Conservation (phyloP, 1,140 invertebrate species). For the Drosophila lacertosa region DNA sequence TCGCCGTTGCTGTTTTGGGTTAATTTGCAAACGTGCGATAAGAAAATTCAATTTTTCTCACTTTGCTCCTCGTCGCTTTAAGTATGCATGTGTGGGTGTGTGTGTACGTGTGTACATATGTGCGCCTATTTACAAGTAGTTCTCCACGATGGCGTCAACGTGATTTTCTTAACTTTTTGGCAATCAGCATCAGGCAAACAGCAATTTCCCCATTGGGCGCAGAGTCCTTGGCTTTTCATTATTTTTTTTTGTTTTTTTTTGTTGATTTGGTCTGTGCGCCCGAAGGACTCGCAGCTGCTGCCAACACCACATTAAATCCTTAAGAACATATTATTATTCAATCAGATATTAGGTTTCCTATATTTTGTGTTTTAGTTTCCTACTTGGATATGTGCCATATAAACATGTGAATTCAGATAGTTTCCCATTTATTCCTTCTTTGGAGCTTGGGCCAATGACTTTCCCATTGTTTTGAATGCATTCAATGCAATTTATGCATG, state of each 20-base stretch:
- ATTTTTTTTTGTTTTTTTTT: conserved; percentile 17
- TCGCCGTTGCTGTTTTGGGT: conserved; percentile 55
- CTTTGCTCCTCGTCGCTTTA: not conserved
- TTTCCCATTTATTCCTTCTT: conserved; percentile 1
- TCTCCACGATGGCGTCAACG: conserved; percentile 18
- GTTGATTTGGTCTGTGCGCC: not conserved
- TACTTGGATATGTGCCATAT: no score
- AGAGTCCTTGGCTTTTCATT: conserved; percentile 17
- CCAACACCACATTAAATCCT: conserved; percentile 71
- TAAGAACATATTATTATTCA: conserved; percentile 82
- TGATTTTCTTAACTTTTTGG: conserved; percentile 53
- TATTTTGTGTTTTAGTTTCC: no score
- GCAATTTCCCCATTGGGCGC: conserved; percentile 61
- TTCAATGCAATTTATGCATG: conserved; percentile 42
- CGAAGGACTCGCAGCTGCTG: conserved; percentile 43
- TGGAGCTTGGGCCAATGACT: conserved; percentile 42
- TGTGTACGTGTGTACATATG: not conserved
- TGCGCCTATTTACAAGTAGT: conserved; percentile 18
- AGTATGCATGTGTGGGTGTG: not conserved
- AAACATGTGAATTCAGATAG: conserved; percentile 3
- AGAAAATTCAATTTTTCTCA: conserved; percentile 66
- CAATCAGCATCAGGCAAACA: conserved; percentile 67
- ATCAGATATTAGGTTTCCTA: conserved; percentile 76
- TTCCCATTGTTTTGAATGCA: conserved; percentile 62
- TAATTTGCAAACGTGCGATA: conserved; percentile 76